Evolutionary conservation across 2,888 invertebrate genomes (phyloP), one percentile per base, ranked within the genome.

Genomic region (Tromatobia lineatoria): DNA sequence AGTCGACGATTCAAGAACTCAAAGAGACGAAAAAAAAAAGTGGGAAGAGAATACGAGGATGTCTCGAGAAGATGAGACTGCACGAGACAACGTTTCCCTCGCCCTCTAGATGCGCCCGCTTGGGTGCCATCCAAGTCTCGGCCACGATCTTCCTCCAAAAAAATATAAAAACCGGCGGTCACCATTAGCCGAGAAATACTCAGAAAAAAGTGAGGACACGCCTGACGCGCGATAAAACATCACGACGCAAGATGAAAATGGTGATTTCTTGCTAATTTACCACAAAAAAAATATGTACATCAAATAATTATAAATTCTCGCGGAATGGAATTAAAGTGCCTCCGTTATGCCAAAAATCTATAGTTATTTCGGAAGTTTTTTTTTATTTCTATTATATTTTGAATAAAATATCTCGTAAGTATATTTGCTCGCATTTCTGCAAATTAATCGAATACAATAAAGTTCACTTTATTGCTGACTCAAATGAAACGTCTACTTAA

Each of bases 231-330:
- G 47, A 66, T 66, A 80, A 38, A 64, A 66, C 59, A 52, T 38
- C 10, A 15, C 23, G 61, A 50, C 54, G 23, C 3, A 64, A 15
- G 59, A 75, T 23, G 18, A 66, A 74, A 50, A 38, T 25, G 47
- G 25, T 38, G 73, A 57, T 25, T 85, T 87, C 79, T 86, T 85
- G 86, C 84, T 87, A 88, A 88, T 88, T 88, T 87, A 76, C 79
- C 81, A 76, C 87, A 85, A 83, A 83, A 84, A 29, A 29, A 29
- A 29, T n/a, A n/a, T n/a, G n/a, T n/a, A n/a, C n/a, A n/a, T n/a
- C n/a, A 29, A 29, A 29, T 3, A 29, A 29, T 3, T 3, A 29
- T 3, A 29, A 71, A 64, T 42, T 54, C 64, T 70, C 67, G 61
- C 38, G 20, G 10, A 15, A n/a, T 59, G 23, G 45, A 23, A 71